A percentile compares a stretch with the other conserved stretches of the same genome.
Conservation (phyloP, 2,113 vertebrate species). For the Ophthalmolycus amberensis region DNA sequence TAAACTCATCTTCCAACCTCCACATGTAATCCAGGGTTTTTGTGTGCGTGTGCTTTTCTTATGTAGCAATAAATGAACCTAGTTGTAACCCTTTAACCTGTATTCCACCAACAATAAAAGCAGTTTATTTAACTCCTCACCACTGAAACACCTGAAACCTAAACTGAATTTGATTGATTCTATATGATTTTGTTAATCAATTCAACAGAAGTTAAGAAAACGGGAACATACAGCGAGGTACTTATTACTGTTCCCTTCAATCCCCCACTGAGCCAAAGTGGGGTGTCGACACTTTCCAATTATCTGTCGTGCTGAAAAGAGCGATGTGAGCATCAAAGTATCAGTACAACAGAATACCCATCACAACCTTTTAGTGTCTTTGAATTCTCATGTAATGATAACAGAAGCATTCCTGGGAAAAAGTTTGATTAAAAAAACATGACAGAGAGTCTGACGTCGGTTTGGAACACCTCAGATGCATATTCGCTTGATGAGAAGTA, state of each 20-base stretch:
- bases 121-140: too few species aligned
- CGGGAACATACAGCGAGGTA: slow-evolving; percentile 14
- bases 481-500: neutral
- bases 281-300: slow-evolving; percentile 21
- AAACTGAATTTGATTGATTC: neutral
- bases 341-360: neutral
- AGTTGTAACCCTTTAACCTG: neutral
- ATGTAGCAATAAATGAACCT: too few species aligned
- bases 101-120: too few species aligned
- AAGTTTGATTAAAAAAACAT: too few species aligned
- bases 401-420: neutral
- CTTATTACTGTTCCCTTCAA: slow-evolving; percentile 44
- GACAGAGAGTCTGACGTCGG: neutral
- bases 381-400: neutral
- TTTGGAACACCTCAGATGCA: neutral
- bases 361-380: neutral
- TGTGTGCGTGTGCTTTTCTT: too few species aligned
- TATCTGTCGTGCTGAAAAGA: slow-evolving; percentile 15
- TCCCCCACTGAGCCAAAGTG: slow-evolving; percentile 29
- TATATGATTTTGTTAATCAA: neutral
- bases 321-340: neutral
- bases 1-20: too few species aligned
- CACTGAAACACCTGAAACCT: neutral
- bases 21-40: too few species aligned
- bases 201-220: neutral